These are phyloP conservation scores for Nematolebias whitei DNA, from an alignment of 2,113 vertebrate genomes.

Conservation along the genomic window DNA sequence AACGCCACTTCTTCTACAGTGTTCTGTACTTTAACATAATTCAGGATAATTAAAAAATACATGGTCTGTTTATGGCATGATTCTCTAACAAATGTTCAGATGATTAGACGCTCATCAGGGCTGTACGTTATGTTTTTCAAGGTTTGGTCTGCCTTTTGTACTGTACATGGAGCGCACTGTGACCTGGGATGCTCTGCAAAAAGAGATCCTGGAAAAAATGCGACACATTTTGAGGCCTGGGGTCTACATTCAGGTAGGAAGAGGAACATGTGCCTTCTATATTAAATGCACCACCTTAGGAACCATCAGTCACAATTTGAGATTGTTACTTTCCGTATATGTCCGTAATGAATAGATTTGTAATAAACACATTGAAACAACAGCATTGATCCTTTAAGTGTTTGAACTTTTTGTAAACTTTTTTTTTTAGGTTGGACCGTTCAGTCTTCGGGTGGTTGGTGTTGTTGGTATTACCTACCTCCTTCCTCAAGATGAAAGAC, in stretches of 20 bases:
- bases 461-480: conserved; percentile 97
- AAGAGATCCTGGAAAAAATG: conserved; percentile 98
- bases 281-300: too few species aligned
- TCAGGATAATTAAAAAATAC: not conserved
- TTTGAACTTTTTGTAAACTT: not conserved
- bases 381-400: too few species aligned
- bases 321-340: not conserved
- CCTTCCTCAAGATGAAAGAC: conserved; percentile 94
- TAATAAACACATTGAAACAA: not conserved
- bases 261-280: too few species aligned
- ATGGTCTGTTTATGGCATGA: not conserved
- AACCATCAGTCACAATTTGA: not conserved
- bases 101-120: not conserved
- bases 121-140: conserved; percentile 41
- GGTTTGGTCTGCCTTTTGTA: conserved; percentile 96
- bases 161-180: conserved; percentile 93
- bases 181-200: conserved; percentile 95
- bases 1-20: conserved; percentile 17
- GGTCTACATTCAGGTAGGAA: conserved; percentile 90
- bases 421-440: conserved; percentile 93
- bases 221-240: conserved; percentile 92
- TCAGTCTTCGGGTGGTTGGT: conserved; percentile 95
- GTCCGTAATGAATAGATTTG: not conserved
- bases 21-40: not conserved
- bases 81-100: not conserved